Base-by-base conservation (phyloP, 2,113 vertebrate genomes). In the Corythoichthys haematopterus region DNA sequence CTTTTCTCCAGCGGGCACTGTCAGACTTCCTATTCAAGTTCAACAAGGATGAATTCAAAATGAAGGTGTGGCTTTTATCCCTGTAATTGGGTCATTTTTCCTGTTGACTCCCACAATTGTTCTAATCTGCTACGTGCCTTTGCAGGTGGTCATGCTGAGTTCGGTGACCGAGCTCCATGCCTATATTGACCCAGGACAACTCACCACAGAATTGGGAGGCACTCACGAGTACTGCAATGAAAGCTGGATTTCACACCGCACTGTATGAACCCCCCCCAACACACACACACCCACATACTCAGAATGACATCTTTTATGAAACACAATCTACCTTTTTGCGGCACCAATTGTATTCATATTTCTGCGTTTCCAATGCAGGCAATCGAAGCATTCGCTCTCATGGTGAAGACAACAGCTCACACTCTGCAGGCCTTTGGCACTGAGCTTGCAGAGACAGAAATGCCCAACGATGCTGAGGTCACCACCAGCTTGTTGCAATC, bases 141-240 rank as follows among this genome's bases (percentile, higher is more conserved):
- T 51, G 46, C 84, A 98, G 96, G 93, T 99, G 92, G 96, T 98
- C 90, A 98, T 99, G 96, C 93, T 99, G 89, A 95, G 96, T 88
- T 98, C 97, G 66, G 93, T 98, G 58, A 94, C 96, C 75, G 97
- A 99, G 88, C 92, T 99, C 70, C 94, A 98, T 43, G 88, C 91
- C 57, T 97, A 98, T 83, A 96, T 99, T 66, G 95, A 97, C 84
- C 95, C 94, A 61, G 91, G 93, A 64, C 95, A 98, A 84, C 89
- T 99, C 87, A 97, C 95, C 46, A 93, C 94, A 81, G 96, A 98
- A 78, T 89, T 99, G 69, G 97, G 96, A 57, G 97, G 97, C 57
- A 93, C 94, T n/a, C 93, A 95, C 93, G 93, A 95, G 56, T 99
- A 98, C 82, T 93, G 92, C 89, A 97, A 98, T 67, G 93, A 92